These are phyloP conservation scores for Mactra quadrangularis DNA, from an alignment of 1,140 invertebrate genomes.

Conservation along the genomic window DNA sequence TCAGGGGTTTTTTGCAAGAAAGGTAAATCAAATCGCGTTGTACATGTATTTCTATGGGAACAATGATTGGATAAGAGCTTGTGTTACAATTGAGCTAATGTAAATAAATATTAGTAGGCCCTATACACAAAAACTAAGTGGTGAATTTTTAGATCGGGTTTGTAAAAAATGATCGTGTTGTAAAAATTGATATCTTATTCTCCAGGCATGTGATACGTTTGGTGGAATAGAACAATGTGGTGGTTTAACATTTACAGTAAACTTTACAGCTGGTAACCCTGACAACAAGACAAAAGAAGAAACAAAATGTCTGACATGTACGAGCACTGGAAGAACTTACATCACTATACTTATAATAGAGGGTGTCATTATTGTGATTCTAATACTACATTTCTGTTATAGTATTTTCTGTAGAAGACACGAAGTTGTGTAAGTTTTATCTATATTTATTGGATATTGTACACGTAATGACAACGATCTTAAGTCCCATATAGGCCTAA, in stretches of 20 bases:
- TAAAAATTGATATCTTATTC: not conserved
- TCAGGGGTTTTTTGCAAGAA: no score
- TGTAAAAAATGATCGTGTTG: not conserved
- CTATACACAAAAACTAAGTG: no score
- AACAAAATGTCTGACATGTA: conserved; percentile 3
- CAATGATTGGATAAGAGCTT: no score
- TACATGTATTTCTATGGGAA: no score
- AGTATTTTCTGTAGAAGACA: not conserved
- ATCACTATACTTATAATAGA: not conserved
- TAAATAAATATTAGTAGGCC: no score
- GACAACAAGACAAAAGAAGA: not conserved
- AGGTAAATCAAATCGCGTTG: no score
- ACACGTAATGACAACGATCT: no score
- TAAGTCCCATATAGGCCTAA: no score
- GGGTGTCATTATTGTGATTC: not conserved
- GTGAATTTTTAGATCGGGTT: no score
- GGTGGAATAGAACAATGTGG: not conserved
- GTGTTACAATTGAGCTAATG: no score
- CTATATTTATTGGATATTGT: no score
- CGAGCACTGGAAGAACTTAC: not conserved
- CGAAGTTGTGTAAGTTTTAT: not conserved
- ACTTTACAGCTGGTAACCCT: not conserved
- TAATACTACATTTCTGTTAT: not conserved
- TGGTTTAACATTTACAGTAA: not conserved
- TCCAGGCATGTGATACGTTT: not conserved